Evolutionary conservation across 2,113 vertebrate species (phyloP).

Genomic region (Calypte anna): DNA sequence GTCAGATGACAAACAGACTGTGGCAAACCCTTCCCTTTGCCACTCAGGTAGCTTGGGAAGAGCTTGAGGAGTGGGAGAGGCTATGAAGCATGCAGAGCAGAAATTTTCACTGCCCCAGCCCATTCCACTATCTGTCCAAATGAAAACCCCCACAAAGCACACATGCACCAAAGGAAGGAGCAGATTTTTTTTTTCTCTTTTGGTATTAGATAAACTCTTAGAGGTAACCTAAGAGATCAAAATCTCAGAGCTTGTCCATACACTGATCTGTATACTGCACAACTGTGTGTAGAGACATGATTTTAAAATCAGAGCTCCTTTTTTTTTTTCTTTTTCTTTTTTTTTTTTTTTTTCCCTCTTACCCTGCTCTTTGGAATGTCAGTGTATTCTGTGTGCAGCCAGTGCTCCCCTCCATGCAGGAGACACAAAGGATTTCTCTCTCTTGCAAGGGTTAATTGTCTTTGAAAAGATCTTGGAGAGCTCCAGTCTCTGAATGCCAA

Average conservation of each 20-base stretch:
- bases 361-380: neutral
- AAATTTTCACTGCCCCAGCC: neutral
- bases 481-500: neutral
- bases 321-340: no score
- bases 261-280: neutral
- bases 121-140: neutral
- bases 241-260: neutral
- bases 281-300: neutral
- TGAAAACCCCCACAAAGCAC: neutral
- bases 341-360: neutral
- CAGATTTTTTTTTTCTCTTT: neutral
- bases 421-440: neutral
- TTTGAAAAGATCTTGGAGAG: neutral
- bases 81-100: neutral
- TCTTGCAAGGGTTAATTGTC: neutral
- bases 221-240: neutral
- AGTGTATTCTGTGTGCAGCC: neutral
- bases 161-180: neutral
- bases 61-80: neutral
- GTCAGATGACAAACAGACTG: neutral
- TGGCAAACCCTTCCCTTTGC: neutral
- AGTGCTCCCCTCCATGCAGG: accelerated
- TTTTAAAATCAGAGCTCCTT: neutral
- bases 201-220: neutral
- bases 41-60: neutral